Base-by-base conservation (phyloP, 2,113 vertebrate species). In the Madoqua kirkii region DNA sequence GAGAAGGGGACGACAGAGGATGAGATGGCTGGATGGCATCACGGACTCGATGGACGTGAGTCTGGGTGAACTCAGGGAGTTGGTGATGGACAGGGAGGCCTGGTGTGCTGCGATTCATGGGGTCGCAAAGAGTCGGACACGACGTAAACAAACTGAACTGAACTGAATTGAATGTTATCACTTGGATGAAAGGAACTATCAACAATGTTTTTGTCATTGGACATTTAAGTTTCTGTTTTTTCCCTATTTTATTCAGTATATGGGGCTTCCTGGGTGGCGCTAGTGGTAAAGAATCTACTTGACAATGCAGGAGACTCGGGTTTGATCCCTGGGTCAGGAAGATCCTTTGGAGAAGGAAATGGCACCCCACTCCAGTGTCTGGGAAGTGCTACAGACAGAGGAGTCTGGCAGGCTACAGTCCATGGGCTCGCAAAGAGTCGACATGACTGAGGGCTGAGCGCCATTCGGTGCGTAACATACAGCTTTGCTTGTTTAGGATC, bases 401-500 rank as follows among this genome's bases (percentile, higher is more conserved):
- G 13, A 13, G 50, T 13, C 50, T 50, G 50, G 48, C 12, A 2
- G 12, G 12, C 12, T 50, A 3, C 12, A 13, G 12, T 50, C 12
- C 48, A 50, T 14, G 3, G 48, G 50, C 13, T 50, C 50, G 13
- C 50, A 50, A 50, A 50, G 50, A 50, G 50, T 50, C 3, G 3
- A 50, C 13, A 50, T 3, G 13, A 50, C 50, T 50, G 50, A 50
- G 50, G 13, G 15, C 50, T 50, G 48, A 25, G 64, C 64, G 21
- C 64, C 4, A 3, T 11, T 36, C 1, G 2, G 64, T 11, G 64
- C 10, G 11, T 2, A 17, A 40, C n/a, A n/a, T 5, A 4, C 1
- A 85, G n/a, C 50, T 74, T 74, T 91, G 54, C 57, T 62, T 60
- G 71, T 57, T 92, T 93, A 87, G 81, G 81, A 83, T 45, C 93